Percentiles rank a stretch among this genome's conserved stretches.
Evolutionary conservation across 2,888 invertebrate genomes (phyloP).

Genomic region (Lasioglossum pauxillum): DNA sequence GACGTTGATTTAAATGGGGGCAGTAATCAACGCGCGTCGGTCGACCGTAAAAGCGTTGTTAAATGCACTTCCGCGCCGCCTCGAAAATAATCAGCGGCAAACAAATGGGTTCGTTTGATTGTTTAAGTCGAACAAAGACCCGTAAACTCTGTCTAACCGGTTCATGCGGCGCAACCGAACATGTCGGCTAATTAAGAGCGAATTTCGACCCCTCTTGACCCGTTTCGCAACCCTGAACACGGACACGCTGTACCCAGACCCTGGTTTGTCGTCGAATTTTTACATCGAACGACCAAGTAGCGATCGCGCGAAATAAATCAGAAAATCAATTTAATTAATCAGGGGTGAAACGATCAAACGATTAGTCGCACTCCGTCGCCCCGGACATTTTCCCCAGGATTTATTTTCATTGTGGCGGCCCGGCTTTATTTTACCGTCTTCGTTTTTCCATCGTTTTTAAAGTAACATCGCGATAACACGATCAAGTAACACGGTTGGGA

Average conservation of each 20-base stretch:
- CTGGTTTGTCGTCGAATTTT: conserved; percentile 17
- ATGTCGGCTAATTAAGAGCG: conserved; percentile 40
- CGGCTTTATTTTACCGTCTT: conserved; percentile 13
- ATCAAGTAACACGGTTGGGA: background rate
- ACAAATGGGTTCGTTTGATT: conserved; percentile 44
- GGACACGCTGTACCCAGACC: background rate
- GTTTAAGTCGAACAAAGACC: conserved; percentile 51
- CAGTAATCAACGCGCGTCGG: conserved; percentile 45
- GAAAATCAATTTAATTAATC: conserved; percentile 45
- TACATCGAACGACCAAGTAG: background rate
- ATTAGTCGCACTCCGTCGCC: conserved; percentile 13
- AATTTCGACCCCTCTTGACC: background rate
- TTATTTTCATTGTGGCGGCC: conserved; percentile 20
- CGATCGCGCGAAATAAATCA: conserved; percentile 43
- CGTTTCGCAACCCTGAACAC: background rate
- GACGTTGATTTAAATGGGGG: conserved; percentile 43
- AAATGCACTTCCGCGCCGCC: conserved; percentile 15
- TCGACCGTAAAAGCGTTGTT: conserved; percentile 48
- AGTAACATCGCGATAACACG: background rate
- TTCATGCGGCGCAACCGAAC: conserved; percentile 15
- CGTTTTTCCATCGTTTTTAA: background rate
- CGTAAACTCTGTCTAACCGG: conserved; percentile 30
- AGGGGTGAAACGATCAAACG: conserved; percentile 36
- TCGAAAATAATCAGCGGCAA: conserved; percentile 47
- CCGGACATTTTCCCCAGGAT: background rate